phyloP scores from a whole-genome alignment of 2,888 invertebrate species.

The Cordylochernes scorpioides region DNA sequence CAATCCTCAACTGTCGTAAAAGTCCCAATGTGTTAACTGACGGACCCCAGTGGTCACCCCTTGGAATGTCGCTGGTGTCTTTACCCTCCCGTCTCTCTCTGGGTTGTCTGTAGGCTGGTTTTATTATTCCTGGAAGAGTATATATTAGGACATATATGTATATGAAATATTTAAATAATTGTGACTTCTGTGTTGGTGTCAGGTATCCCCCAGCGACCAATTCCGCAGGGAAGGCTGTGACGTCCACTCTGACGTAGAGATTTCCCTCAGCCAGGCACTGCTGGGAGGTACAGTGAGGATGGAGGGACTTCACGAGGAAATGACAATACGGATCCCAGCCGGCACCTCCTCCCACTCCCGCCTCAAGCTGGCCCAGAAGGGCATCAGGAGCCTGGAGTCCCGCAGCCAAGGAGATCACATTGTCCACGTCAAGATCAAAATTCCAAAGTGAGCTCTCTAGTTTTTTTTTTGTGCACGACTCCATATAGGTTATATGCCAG shows the following conservation, averaged over 20 bases:
- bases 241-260: constrained; percentile 71
- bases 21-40: no score
- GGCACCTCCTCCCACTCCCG: constrained; percentile 79
- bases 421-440: constrained; percentile 60
- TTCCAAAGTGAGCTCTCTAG: constrained; percentile 38
- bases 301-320: constrained; percentile 83
- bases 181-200: constrained; percentile 5
- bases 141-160: background rate
- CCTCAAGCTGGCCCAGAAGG: constrained; percentile 61
- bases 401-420: constrained; percentile 89
- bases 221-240: constrained; percentile 81
- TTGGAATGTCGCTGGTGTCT: no score
- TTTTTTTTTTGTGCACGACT: background rate
- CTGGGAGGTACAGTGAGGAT: constrained; percentile 74
- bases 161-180: background rate
- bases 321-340: constrained; percentile 59
- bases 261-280: constrained; percentile 69
- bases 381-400: constrained; percentile 65
- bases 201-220: constrained; percentile 41
- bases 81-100: no score
- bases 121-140: no score
- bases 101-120: no score
- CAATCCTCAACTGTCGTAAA: no score
- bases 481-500: background rate
- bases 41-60: no score